Evolutionary conservation across 2,888 invertebrate genomes (phyloP).

Genomic region (Acronicta leporina): DNA sequence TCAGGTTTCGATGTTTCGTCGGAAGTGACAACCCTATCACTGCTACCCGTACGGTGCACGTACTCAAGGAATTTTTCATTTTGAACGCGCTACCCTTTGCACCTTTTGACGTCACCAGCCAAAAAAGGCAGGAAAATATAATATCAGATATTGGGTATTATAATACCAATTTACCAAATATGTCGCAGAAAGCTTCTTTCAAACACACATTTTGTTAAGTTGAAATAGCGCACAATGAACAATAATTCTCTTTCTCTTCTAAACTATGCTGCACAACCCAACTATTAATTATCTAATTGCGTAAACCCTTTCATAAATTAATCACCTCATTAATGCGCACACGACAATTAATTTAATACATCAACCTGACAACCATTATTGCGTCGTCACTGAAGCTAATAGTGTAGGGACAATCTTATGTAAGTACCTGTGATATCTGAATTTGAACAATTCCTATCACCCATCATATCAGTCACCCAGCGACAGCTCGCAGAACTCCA

Average conservation of each 20-base stretch:
- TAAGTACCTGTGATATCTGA: too few species aligned
- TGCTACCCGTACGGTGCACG: slow-evolving; percentile 58
- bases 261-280: background rate
- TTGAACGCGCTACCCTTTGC: slow-evolving; percentile 69
- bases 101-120: slow-evolving; percentile 53
- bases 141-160: background rate
- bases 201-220: too few species aligned
- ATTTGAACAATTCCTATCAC: slow-evolving; percentile 28
- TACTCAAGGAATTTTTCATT: slow-evolving; percentile 82
- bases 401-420: too few species aligned
- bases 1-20: slow-evolving; percentile 33
- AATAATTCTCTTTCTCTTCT: background rate
- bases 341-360: slow-evolving; percentile 49
- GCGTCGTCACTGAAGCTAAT: slow-evolving; percentile 25
- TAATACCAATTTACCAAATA: too few species aligned
- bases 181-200: too few species aligned
- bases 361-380: slow-evolving; percentile 38
- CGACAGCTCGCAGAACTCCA: slow-evolving; percentile 36
- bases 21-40: slow-evolving; percentile 55
- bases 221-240: background rate
- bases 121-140: slow-evolving; percentile 37
- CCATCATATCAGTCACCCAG: slow-evolving; percentile 41
- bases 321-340: slow-evolving; percentile 25
- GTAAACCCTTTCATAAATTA: slow-evolving; percentile 7
- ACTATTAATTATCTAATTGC: background rate